A percentile compares a stretch with the other conserved stretches of the same genome.
Conservation (phyloP, 2,113 vertebrate species). For the Coturnix japonica region DNA sequence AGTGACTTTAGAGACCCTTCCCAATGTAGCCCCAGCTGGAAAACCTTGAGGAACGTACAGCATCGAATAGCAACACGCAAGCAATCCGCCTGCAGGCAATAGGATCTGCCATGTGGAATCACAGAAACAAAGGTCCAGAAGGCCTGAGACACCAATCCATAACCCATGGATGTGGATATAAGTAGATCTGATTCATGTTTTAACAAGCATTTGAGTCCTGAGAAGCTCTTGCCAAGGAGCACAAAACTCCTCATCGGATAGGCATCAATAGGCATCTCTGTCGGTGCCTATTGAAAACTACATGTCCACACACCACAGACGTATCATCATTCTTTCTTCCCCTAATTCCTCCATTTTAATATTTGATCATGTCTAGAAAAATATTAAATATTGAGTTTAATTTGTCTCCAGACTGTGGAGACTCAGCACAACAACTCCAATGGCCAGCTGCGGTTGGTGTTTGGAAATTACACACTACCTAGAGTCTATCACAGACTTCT, state of each 20-base stretch:
- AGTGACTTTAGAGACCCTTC: no score
- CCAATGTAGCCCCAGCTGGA: not conserved
- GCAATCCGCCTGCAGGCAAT: not conserved
- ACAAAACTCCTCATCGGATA: not conserved
- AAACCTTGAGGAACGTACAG: not conserved
- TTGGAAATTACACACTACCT: not conserved
- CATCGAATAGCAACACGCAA: not conserved
- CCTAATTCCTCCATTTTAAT: not conserved
- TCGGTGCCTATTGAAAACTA: no score
- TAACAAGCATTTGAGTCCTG: not conserved
- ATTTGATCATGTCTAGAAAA: not conserved
- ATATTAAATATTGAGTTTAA: not conserved
- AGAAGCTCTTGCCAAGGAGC: not conserved
- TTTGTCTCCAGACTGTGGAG: not conserved
- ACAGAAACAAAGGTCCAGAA: no score
- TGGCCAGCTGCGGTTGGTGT: rapidly evolving
- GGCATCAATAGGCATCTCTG: no score
- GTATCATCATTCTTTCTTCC: not conserved
- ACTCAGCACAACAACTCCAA: not conserved
- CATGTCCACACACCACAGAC: not conserved
- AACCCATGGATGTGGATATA: rapidly evolving
- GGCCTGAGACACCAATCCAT: not conserved
- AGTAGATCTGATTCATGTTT: not conserved
- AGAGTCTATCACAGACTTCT: not conserved
- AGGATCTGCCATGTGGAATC: no score